Conservation (phyloP, 2,113 vertebrate genomes). For the Dipodomys ordii region DNA sequence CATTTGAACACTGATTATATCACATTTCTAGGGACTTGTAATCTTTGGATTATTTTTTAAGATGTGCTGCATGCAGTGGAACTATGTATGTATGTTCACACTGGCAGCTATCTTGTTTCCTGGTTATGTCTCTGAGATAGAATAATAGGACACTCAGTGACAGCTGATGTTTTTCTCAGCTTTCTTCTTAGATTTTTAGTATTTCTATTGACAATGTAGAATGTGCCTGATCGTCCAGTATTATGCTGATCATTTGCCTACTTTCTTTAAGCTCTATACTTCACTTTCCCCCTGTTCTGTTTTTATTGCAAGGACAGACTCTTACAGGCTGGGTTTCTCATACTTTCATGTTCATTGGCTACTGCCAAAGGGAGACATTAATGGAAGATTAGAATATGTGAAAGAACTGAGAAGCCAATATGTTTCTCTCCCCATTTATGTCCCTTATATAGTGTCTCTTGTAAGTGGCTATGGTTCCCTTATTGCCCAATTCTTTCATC, state of each 20-base stretch:
- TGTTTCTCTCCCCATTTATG: neutral
- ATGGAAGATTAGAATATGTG: neutral
- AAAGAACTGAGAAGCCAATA: neutral
- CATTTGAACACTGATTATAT: neutral
- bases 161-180: neutral
- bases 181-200: neutral
- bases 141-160: neutral
- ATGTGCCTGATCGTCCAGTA: neutral
- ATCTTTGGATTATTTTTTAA: neutral
- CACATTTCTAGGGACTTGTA: conserved; percentile 17
- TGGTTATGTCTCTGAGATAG: neutral
- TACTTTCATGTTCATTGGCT: neutral
- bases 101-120: neutral
- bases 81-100: neutral
- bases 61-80: neutral
- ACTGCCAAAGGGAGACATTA: neutral
- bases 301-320: neutral
- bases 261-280: neutral
- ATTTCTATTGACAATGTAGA: conserved; percentile 32
- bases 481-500: neutral
- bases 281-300: neutral
- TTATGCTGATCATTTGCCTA: neutral
- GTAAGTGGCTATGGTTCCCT: neutral
- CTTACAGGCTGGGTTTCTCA: neutral
- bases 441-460: neutral